Evolutionary conservation across 2,797 vertebrate genomes (phyloP).

Genomic region (Trachurus trachurus): DNA sequence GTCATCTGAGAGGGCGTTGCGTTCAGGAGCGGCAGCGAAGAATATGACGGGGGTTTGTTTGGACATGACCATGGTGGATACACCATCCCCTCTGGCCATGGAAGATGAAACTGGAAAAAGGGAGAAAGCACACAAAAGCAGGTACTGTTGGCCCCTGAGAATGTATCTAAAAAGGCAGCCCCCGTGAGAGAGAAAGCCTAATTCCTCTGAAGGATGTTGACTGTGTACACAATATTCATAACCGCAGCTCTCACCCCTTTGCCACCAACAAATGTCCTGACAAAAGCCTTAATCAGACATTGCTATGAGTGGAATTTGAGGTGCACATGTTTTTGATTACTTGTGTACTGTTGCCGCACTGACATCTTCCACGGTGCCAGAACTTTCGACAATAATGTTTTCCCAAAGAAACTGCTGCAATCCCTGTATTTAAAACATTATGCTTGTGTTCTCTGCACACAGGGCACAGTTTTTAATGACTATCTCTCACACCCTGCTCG

Average conservation of each 20-base stretch:
- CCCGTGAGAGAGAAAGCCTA: constrained; percentile 27
- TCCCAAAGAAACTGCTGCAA: constrained; percentile 61
- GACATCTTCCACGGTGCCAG: constrained; percentile 65
- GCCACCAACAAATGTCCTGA: constrained; percentile 59
- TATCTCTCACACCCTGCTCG: constrained; percentile 70
- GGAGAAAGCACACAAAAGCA: constrained; percentile 55
- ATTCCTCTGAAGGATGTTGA: constrained; percentile 46
- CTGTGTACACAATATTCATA: constrained; percentile 47
- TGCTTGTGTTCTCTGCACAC: constrained; percentile 50
- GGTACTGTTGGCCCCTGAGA: constrained; percentile 42
- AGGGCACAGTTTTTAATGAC: constrained; percentile 71
- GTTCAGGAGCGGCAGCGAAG: constrained; percentile 54
- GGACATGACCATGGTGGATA: constrained; percentile 74
- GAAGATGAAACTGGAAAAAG: constrained; percentile 71
- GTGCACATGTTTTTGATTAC: constrained; percentile 78
- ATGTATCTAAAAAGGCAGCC: constrained; percentile 28
- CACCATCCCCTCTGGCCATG: constrained; percentile 68
- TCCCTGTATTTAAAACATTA: constrained; percentile 67
- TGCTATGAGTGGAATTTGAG: constrained; percentile 71
- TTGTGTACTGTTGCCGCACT: constrained; percentile 55
- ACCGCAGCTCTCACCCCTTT: constrained; percentile 41
- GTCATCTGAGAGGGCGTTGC: constrained; percentile 74
- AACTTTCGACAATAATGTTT: constrained; percentile 61
- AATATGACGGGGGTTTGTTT: constrained; percentile 78
- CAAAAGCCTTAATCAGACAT: constrained; percentile 67